Percentiles rank a stretch among this genome's conserved stretches.
phyloP scores from a whole-genome alignment of 2,797 vertebrate genomes.

The Lepus townsendii region DNA sequence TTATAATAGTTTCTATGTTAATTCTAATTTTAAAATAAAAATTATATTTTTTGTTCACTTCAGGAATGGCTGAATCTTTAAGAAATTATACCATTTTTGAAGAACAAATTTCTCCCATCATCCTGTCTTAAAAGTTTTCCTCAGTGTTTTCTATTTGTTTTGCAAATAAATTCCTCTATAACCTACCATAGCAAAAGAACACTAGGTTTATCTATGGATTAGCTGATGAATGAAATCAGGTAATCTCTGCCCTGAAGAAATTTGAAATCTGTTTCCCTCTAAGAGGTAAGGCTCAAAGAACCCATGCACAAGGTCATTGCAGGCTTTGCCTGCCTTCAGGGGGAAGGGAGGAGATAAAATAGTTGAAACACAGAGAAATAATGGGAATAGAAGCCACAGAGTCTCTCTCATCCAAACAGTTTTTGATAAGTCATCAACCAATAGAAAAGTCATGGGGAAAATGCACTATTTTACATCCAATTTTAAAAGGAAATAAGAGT shows the following conservation, averaged over 20 bases:
- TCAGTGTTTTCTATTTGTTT: slow-evolving; percentile 35
- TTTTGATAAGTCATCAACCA: slow-evolving; percentile 23
- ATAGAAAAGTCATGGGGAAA: slow-evolving; percentile 12
- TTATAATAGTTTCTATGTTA: slow-evolving; percentile 9
- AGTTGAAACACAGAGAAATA: slow-evolving; percentile 28
- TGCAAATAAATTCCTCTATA: slow-evolving; percentile 37
- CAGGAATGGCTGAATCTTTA: slow-evolving; percentile 12
- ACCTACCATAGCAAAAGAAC: slow-evolving; percentile 22
- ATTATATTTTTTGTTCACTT: slow-evolving; percentile 36
- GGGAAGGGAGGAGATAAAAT: background rate
- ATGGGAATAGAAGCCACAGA: slow-evolving; percentile 22
- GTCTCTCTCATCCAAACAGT: slow-evolving; percentile 11
- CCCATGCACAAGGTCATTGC: background rate
- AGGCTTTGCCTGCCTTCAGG: background rate
- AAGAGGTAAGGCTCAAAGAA: slow-evolving; percentile 1
- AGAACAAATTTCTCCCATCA: slow-evolving; percentile 31
- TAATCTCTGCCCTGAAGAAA: slow-evolving; percentile 54
- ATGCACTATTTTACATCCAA: slow-evolving; percentile 9
- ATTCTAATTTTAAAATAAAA: slow-evolving; percentile 68
- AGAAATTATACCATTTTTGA: slow-evolving; percentile 42
- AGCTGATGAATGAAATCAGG: slow-evolving; percentile 55
- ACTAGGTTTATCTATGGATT: slow-evolving; percentile 48
- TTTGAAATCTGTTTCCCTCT: background rate
- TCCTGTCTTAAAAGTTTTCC: slow-evolving; percentile 32
- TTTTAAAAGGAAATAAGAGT: slow-evolving; percentile 56